These are phyloP conservation scores for Pocillopora grandis DNA, from an alignment of 92 coral and sea anemone species.

Conservation along the genomic window DNA sequence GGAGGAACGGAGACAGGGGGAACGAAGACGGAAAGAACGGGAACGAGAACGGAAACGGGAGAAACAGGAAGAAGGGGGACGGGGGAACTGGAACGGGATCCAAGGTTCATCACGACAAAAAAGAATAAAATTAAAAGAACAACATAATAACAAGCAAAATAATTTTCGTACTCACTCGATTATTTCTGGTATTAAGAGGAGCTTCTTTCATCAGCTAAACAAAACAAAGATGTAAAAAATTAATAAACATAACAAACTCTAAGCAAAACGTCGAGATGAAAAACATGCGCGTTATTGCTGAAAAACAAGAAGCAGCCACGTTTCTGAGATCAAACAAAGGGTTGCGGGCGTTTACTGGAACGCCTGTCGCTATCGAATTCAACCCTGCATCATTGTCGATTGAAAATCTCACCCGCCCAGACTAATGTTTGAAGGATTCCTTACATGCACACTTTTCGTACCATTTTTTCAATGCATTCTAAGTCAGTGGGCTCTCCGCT, in stretches of 20 bases:
- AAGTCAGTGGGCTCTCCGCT: constrained; percentile 88
- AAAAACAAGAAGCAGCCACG: no score
- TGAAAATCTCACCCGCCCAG: neutral
- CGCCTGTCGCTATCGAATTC: neutral
- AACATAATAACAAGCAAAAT: no score
- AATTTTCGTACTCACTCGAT: constrained; percentile 48
- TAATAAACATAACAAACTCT: neutral
- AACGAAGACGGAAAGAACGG: no score
- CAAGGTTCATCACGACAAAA: neutral
- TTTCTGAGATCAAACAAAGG: no score
- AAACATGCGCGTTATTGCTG: no score
- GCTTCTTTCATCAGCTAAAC: constrained; percentile 71
- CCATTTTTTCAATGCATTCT: constrained; percentile 92
- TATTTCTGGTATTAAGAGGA: constrained; percentile 70
- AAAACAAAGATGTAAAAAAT: neutral
- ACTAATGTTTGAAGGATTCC: neutral
- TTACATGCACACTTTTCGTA: constrained; percentile 4
- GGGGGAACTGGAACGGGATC: no score
- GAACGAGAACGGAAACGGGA: no score
- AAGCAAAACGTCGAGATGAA: neutral
- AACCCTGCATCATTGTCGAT: neutral
- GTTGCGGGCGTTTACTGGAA: no score
- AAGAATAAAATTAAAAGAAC: neutral
- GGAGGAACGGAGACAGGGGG: no score
- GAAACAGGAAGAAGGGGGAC: no score